Evolutionary conservation across 1,140 invertebrate species (phyloP).

Genomic region (Cataglyphis hispanica): DNA sequence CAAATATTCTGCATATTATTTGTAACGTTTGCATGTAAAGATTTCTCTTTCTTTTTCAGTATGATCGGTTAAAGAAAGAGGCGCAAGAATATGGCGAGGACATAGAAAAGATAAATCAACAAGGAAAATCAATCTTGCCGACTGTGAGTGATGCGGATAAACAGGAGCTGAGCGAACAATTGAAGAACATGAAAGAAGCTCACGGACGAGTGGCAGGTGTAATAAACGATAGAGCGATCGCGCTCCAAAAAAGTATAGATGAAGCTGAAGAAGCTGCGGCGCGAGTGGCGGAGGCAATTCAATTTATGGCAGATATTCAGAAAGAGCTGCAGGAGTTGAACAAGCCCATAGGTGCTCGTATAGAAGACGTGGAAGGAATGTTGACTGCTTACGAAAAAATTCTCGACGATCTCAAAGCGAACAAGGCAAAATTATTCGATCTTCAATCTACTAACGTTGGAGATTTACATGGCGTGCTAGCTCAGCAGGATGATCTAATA

Average conservation of each 20-base stretch:
- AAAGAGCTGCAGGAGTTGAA: slow-evolving; percentile 93
- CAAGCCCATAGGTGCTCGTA: slow-evolving; percentile 93
- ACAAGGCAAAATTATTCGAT: slow-evolving; percentile 92
- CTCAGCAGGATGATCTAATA: slow-evolving; percentile 94
- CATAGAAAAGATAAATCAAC: slow-evolving; percentile 91
- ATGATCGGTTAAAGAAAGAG: slow-evolving; percentile 92
- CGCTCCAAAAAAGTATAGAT: slow-evolving; percentile 91
- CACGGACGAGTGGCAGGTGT: slow-evolving; percentile 91
- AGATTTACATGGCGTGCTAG: slow-evolving; percentile 92
- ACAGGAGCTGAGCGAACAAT: slow-evolving; percentile 91
- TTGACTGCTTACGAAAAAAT: slow-evolving; percentile 93
- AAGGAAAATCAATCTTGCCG: slow-evolving; percentile 93
- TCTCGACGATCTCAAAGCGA: slow-evolving; percentile 92
- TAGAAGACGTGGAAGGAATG: slow-evolving; percentile 94
- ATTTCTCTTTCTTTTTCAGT: slow-evolving; percentile 85
- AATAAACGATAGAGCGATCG: slow-evolving; percentile 91
- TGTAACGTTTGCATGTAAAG: background rate
- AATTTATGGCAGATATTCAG: slow-evolving; percentile 93
- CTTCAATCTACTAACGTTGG: slow-evolving; percentile 91
- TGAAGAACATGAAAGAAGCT: slow-evolving; percentile 92
- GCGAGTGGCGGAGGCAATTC: slow-evolving; percentile 92
- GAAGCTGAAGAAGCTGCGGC: slow-evolving; percentile 93
- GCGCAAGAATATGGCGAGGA: slow-evolving; percentile 90
- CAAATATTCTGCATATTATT: slow-evolving; percentile 18
- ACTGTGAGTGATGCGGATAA: slow-evolving; percentile 95